Conservation (phyloP, 2,888 invertebrate species). For the Ochropleura leucogaster region DNA sequence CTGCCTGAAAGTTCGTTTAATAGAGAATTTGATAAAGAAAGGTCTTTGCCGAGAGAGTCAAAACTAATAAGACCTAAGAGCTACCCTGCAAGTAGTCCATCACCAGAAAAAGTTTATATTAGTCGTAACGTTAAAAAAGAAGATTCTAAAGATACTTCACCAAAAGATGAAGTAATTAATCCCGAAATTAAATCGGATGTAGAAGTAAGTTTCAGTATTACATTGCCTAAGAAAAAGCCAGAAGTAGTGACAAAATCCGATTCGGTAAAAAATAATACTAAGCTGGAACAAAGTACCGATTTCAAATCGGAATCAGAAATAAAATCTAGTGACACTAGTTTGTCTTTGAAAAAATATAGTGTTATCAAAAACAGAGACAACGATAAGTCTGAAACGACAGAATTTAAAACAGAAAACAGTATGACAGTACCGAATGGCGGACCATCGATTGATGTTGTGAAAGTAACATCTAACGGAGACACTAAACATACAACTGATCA, state of each 20-base stretch:
- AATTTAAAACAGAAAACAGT: constrained; percentile 74
- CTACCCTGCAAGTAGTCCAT: constrained; percentile 89
- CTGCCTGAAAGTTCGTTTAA: constrained; percentile 68
- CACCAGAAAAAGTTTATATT: constrained; percentile 84
- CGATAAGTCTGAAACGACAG: constrained; percentile 69
- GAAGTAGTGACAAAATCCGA: constrained; percentile 70
- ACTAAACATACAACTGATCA: constrained; percentile 74
- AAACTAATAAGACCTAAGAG: constrained; percentile 91
- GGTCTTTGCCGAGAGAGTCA: constrained; percentile 79
- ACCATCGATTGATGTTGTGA: constrained; percentile 72
- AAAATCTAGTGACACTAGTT: constrained; percentile 68
- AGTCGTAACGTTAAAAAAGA: constrained; percentile 77
- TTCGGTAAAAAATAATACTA: constrained; percentile 63
- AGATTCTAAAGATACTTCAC: constrained; percentile 70
- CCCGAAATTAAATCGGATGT: constrained; percentile 80
- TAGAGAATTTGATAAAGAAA: constrained; percentile 75
- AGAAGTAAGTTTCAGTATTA: constrained; percentile 88
- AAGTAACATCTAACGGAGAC: constrained; percentile 69
- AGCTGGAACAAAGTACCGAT: constrained; percentile 55
- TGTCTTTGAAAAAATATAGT: constrained; percentile 84
- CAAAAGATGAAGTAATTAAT: constrained; percentile 68
- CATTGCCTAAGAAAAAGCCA: constrained; percentile 82
- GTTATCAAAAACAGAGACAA: constrained; percentile 71
- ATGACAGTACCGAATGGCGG: constrained; percentile 72
- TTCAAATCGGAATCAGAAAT: constrained; percentile 66